These are phyloP conservation scores for Stenotaenia linearis DNA, from an alignment of 2,888 invertebrate species.

Conservation along the genomic window DNA sequence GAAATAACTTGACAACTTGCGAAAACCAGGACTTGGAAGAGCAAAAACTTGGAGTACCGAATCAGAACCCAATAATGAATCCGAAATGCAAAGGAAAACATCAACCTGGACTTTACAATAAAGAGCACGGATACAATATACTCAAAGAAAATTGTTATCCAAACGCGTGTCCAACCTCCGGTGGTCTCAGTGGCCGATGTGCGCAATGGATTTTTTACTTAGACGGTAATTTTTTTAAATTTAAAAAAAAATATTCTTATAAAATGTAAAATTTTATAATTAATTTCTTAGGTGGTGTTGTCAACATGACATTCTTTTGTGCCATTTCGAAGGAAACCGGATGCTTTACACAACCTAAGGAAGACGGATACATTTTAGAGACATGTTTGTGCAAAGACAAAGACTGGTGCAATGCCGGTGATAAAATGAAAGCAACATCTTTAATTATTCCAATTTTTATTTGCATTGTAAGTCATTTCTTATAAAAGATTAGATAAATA, in stretches of 20 bases:
- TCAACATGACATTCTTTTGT: constrained; percentile 27
- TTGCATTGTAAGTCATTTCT: background rate
- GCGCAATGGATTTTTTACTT: background rate
- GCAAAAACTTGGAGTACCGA: background rate
- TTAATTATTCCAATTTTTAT: background rate
- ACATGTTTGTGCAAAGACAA: constrained; percentile 19
- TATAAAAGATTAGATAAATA: too few relatives aligned
- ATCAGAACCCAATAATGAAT: background rate
- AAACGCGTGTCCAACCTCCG: background rate
- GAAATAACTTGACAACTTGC: background rate
- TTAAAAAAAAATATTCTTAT: background rate
- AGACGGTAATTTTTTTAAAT: background rate
- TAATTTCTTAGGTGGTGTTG: background rate
- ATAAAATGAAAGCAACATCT: background rate
- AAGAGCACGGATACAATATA: background rate
- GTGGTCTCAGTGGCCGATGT: background rate
- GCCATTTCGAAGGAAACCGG: constrained; percentile 6
- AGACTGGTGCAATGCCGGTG: constrained; percentile 26
- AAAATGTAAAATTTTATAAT: background rate
- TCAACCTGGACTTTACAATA: background rate
- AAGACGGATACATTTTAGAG: constrained; percentile 1
- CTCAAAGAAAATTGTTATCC: background rate
- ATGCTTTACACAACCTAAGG: background rate
- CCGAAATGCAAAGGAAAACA: background rate
- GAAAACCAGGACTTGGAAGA: background rate